phyloP scores from a whole-genome alignment of 2,113 vertebrate genomes.

The Hyaena hyaena region DNA sequence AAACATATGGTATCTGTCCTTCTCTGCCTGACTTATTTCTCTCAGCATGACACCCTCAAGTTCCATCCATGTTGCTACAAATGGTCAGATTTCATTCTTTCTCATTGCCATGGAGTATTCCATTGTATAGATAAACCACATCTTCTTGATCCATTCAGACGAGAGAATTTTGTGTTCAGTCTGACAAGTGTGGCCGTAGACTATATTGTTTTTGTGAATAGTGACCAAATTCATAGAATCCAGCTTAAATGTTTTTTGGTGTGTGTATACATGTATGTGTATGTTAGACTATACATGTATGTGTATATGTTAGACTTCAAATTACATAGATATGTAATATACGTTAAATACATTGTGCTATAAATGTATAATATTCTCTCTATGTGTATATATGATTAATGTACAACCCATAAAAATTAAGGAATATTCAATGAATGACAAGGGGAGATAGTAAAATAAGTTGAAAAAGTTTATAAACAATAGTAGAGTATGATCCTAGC shows the following conservation, averaged over 20 bases:
- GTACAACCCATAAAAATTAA: background rate
- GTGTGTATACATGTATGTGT: background rate
- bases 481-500: background rate
- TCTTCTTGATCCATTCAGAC: no score
- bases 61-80: no score
- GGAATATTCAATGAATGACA: background rate
- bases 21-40: no score
- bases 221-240: background rate
- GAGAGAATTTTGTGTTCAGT: background rate
- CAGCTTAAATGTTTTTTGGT: background rate
- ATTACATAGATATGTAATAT: background rate
- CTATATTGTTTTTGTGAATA: background rate
- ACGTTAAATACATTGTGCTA: background rate
- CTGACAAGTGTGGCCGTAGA: background rate
- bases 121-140: no score
- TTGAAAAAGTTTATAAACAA: background rate
- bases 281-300: background rate
- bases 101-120: no score
- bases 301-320: background rate
- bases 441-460: background rate
- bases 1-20: no score
- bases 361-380: background rate
- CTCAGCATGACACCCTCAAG: no score
- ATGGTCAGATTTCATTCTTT: no score
- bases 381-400: background rate